Base-by-base conservation (phyloP, 1,140 invertebrate genomes). In the Orchesella cincta region DNA sequence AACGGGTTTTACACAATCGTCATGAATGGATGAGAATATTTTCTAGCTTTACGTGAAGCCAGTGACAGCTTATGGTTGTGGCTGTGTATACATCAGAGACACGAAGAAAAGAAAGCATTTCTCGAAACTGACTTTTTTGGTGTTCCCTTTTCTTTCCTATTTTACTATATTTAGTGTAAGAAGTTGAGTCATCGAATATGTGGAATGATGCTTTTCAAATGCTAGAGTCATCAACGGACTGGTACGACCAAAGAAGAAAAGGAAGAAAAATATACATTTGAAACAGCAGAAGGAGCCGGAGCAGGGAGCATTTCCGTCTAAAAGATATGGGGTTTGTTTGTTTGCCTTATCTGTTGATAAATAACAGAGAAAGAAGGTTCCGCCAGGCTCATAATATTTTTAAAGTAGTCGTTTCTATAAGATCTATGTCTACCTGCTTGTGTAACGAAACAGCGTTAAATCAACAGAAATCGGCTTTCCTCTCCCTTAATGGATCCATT, bases 381-480 rank as follows among this genome's bases (percentile, higher is more conserved):
- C 62, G 29, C 26, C 8, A n/a, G 31, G 62, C 62, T 67, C 62
- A 67, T 67, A 67, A 67, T 67, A 67, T 67, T 67, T 67, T 67
- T 67, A 67, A 67, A 67, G 62, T 67, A 67, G 62, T 67, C 62
- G 62, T 67, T 67, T 67, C 62, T 67, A 26, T 5, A 67, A 67
- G 62, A 67, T 67, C 62, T 67, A 67, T 67, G 62, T 67, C 28
- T 67, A 67, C 62, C 62, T 67, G 62, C 28, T 67, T 67, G 62
- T 31, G 71, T 51, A 73, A n/a, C 18, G 39, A 73, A 73, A 29
- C 39, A 51, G 34, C 71, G 34, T 73, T 73, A 73, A 73, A 73
- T 73, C 71, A 73, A 51, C 35, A 73, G 28, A 73, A 73, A 73
- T 73, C 71, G 71, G 71, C 71, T 73, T 73, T 51, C 71, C 71